Evolutionary conservation across 1,140 invertebrate species (phyloP).

Genomic region (Drosophila pectinifera): DNA sequence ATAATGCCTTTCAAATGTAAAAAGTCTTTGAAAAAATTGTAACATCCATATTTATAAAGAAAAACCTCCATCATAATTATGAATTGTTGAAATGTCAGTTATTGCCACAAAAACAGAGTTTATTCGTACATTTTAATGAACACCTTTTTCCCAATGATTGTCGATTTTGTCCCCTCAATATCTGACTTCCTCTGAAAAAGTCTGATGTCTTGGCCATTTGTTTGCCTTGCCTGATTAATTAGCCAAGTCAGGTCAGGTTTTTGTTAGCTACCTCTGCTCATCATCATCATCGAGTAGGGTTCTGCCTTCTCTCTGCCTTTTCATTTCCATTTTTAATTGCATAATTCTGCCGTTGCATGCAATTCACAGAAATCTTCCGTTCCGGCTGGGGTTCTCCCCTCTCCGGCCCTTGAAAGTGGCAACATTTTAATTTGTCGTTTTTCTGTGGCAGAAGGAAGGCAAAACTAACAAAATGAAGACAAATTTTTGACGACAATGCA

Average conservation of each 20-base stretch:
- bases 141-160: conserved; percentile 3
- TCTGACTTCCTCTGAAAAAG: conserved; percentile 30
- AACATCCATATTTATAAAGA: too few species aligned
- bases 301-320: conserved; percentile 42
- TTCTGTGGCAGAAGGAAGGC: conserved; percentile 33
- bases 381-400: conserved; percentile 13
- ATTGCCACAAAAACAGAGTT: background rate
- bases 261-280: conserved; percentile 20
- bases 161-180: conserved; percentile 15
- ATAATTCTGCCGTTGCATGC: conserved; percentile 77
- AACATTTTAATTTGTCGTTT: conserved; percentile 77
- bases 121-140: conserved; percentile 7
- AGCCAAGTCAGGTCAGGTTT: conserved; percentile 46
- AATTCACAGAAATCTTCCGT: conserved; percentile 59
- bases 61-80: too few species aligned
- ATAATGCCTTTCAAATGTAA: too few species aligned
- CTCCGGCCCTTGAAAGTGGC: conserved; percentile 53
- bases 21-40: too few species aligned
- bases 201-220: conserved; percentile 28
- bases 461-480: conserved; percentile 54
- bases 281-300: conserved; percentile 27
- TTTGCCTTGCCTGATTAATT: conserved; percentile 49
- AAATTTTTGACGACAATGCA: conserved; percentile 79
- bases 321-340: conserved; percentile 81
- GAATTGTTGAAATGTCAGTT: background rate